Evolutionary conservation across 2,888 invertebrate species (phyloP).

Genomic region (Autographa pulchrina): DNA sequence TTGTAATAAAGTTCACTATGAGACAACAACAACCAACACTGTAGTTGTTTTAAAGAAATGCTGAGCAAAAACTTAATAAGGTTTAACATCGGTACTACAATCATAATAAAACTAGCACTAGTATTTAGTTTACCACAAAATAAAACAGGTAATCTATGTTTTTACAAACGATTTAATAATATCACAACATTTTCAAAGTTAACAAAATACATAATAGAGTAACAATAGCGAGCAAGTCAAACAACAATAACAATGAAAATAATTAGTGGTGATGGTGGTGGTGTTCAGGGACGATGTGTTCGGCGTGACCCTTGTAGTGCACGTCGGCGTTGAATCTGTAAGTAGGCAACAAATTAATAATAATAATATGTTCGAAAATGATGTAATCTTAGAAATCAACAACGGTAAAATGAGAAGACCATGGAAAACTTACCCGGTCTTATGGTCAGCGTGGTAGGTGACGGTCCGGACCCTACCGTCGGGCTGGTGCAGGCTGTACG

Average conservation of each 20-base stretch:
- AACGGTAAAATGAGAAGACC: neutral
- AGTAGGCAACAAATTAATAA: neutral
- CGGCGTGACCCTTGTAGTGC: conserved; percentile 54
- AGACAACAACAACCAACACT: no score
- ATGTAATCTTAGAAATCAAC: no score
- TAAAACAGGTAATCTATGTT: neutral
- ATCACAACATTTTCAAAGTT: neutral
- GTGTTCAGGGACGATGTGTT: conserved; percentile 58
- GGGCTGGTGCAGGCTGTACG: conserved; percentile 81
- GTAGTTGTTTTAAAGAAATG: no score
- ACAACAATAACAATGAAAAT: conserved; percentile 16
- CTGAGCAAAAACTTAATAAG: no score
- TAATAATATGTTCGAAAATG: no score
- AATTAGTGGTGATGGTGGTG: conserved; percentile 43
- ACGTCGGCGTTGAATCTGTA: conserved; percentile 72
- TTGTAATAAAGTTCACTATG: no score
- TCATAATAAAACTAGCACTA: no score
- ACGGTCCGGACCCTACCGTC: conserved; percentile 82
- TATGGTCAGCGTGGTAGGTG: conserved; percentile 77
- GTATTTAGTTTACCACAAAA: no score
- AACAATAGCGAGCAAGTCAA: conserved; percentile 11
- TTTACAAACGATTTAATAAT: neutral
- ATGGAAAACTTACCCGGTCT: conserved; percentile 24
- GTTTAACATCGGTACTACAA: no score
- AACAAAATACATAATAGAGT: conserved; percentile 9